Evolutionary conservation across 2,113 vertebrate species (phyloP).

Genomic region (Chaetura pelagica): DNA sequence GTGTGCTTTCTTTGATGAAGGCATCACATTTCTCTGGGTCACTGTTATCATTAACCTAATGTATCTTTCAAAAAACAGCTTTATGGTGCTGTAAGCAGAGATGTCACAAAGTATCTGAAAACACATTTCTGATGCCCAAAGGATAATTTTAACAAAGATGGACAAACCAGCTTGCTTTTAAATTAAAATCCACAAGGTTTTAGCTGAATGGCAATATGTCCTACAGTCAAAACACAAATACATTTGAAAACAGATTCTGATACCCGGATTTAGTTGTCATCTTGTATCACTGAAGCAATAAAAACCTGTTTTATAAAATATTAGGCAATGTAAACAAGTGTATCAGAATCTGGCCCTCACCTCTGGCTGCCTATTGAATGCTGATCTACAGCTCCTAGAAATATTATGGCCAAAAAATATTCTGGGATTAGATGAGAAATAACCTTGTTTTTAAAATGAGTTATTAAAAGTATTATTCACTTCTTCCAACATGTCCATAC

Average conservation of each 20-base stretch:
- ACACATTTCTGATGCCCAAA: background rate
- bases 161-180: background rate
- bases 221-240: background rate
- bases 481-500: background rate
- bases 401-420: background rate
- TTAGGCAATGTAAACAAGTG: background rate
- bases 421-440: background rate
- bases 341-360: background rate
- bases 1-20: slow-evolving; percentile 55
- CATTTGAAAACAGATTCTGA: background rate
- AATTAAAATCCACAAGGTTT: background rate
- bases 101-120: background rate
- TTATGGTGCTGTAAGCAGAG: background rate
- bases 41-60: slow-evolving; percentile 57
- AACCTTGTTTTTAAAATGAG: slow-evolving; percentile 29
- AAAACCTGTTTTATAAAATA: background rate
- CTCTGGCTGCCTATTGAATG: background rate
- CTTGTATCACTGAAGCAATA: background rate
- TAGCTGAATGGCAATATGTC: background rate
- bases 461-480: background rate
- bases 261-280: background rate
- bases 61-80: slow-evolving; percentile 33
- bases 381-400: background rate
- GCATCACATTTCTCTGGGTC: slow-evolving; percentile 56
- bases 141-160: slow-evolving; percentile 4